Evolutionary conservation across 2,113 vertebrate species (phyloP), one percentile per base, ranked within the genome.

Genomic region (Leptosomus discolor): DNA sequence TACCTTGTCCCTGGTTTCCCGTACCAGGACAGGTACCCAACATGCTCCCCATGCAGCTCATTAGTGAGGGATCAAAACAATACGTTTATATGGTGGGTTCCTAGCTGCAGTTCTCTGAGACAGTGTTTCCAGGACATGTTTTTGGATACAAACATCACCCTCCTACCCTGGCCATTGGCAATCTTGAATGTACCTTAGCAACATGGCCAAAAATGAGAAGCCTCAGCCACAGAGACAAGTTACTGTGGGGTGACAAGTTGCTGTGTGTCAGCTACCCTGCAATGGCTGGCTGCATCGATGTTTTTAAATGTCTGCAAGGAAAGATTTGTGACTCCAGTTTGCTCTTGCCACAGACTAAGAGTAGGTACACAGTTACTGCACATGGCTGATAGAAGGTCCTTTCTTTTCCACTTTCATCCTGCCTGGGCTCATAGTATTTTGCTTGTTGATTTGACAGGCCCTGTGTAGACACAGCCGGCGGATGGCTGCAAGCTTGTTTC

Each of bases 401-500:
- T 73, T 75, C 57, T 84, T 50, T 70, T 41, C 80, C 39, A 8
- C 71, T 82, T 88, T 46, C n/a, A 53, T 41, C n/a, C 77, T 94
- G 63, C 64, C 75, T 70, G 26, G 41, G 36, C 80, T 27, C 3
- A 4, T 43, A 30, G 41, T 43, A 61, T 69, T 67, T 83, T 84
- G 63, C 39, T 79, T 36, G 65, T 34, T 94, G 63, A 82, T 90
- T 82, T 90, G 94, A 93, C 86, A 90, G 51, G 24, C 46, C 41
- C 50, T 61, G 22, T 53, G 34, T 21, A 89, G 84, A 46, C 37
- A 46, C 20, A 43, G 75, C 46, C 83, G 56, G 69, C 24, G 39
- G 53, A 89, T 90, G 81, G 58, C 95, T 95, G 89, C 81, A 82
- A 96, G 88, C 46, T 54, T 89, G 65, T 94, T 95, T 92, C 83